Conservation (phyloP, 2,797 vertebrate genomes). For the Gobio occitaniae region DNA sequence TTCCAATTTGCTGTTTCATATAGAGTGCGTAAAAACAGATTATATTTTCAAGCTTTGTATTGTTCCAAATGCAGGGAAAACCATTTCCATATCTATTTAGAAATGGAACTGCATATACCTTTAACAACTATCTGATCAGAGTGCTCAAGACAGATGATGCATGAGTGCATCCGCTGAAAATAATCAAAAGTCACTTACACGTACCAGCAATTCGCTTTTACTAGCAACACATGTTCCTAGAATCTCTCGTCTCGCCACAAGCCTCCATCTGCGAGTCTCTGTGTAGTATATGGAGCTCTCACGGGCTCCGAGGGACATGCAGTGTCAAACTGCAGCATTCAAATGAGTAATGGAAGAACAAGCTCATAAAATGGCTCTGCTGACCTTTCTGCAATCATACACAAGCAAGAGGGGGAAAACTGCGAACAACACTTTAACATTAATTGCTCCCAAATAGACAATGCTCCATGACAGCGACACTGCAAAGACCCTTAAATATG, state of each 20-base stretch:
- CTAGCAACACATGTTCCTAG: slow-evolving; percentile 16
- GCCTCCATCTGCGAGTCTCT: slow-evolving; percentile 71
- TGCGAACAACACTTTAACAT: slow-evolving; percentile 59
- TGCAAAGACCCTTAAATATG: slow-evolving; percentile 59
- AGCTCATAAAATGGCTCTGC: slow-evolving; percentile 69
- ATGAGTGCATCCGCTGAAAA: slow-evolving; percentile 18
- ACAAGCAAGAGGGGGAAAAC: slow-evolving; percentile 52
- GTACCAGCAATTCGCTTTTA: slow-evolving; percentile 26
- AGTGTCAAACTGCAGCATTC: slow-evolving; percentile 75
- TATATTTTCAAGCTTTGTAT: not conserved
- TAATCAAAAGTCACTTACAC: slow-evolving; percentile 22
- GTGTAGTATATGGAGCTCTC: slow-evolving; percentile 62
- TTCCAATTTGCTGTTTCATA: slow-evolving; percentile 22
- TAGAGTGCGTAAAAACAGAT: not conserved
- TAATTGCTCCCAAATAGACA: slow-evolving; percentile 72
- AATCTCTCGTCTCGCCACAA: slow-evolving; percentile 32
- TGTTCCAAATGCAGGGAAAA: slow-evolving; percentile 13
- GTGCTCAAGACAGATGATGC: slow-evolving; percentile 14
- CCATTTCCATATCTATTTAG: slow-evolving; percentile 7
- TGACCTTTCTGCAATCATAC: slow-evolving; percentile 76
- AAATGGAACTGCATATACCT: not conserved
- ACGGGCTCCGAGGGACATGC: slow-evolving; percentile 59
- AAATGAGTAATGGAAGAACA: slow-evolving; percentile 76
- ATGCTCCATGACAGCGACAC: slow-evolving; percentile 58
- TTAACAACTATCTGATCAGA: slow-evolving; percentile 21